phyloP scores from a whole-genome alignment of 2,888 invertebrate species.

The Crepidodera aurea region DNA sequence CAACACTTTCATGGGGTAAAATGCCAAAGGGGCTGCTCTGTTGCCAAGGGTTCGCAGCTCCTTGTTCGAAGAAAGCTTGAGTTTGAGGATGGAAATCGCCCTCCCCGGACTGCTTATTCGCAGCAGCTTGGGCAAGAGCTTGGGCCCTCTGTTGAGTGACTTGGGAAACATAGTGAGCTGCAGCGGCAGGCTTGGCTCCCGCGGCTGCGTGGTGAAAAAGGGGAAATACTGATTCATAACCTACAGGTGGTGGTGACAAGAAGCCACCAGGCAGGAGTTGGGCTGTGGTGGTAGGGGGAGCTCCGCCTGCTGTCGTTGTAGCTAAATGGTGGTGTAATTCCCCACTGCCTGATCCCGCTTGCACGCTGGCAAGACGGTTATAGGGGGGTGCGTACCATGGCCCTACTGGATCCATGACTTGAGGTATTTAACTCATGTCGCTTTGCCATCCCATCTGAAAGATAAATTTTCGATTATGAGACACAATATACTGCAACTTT shows the following conservation, averaged over 20 bases:
- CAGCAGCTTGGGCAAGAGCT: conserved; percentile 60
- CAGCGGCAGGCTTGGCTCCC: conserved; percentile 64
- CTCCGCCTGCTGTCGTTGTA: conserved; percentile 55
- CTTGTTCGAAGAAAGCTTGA: conserved; percentile 74
- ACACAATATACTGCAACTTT: too few relatives aligned
- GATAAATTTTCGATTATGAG: too few relatives aligned
- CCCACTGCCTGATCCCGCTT: conserved; percentile 67
- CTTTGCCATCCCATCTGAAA: conserved; percentile 61
- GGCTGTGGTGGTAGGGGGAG: conserved; percentile 72
- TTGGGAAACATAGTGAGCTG: conserved; percentile 61
- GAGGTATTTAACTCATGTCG: conserved; percentile 39
- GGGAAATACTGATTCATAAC: conserved; percentile 85
- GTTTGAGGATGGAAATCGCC: conserved; percentile 66
- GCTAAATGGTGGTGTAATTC: conserved; percentile 75
- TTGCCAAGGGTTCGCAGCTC: conserved; percentile 75
- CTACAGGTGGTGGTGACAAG: conserved; percentile 76
- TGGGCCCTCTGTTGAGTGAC: conserved; percentile 74
- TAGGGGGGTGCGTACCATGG: conserved; percentile 84
- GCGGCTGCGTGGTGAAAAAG: conserved; percentile 82
- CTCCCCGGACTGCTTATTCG: conserved; percentile 54
- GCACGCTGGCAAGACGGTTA: conserved; percentile 80
- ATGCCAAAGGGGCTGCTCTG: conserved; percentile 82
- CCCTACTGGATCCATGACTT: conserved; percentile 85
- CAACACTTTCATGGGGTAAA: conserved; percentile 80
- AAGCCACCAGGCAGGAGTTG: conserved; percentile 76